Evolutionary conservation across 2,888 invertebrate genomes (phyloP).

Genomic region (Peribatodes rhomboidaria): DNA sequence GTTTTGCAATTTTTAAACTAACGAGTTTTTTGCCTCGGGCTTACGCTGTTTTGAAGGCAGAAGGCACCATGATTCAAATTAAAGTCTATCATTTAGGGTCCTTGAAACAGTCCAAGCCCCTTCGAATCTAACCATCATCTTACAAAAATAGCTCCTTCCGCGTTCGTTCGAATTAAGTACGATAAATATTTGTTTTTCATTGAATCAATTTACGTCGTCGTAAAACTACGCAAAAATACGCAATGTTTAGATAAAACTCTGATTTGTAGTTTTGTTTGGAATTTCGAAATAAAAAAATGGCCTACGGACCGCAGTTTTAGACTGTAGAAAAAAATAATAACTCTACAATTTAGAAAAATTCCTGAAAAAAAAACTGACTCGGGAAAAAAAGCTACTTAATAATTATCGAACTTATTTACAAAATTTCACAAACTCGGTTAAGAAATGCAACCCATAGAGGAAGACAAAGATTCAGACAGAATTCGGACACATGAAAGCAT

Average conservation of each 20-base stretch:
- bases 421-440: too few relatives aligned
- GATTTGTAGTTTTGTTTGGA: not conserved
- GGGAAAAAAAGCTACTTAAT: too few relatives aligned
- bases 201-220: conserved; percentile 26
- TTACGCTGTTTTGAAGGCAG: not conserved
- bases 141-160: conserved; percentile 39
- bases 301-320: too few relatives aligned
- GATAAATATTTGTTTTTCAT: conserved; percentile 36
- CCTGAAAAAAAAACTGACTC: too few relatives aligned
- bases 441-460: too few relatives aligned
- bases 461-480: too few relatives aligned
- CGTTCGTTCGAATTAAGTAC: conserved; percentile 27
- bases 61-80: not conserved
- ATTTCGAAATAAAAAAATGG: not conserved
- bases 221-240: conserved; percentile 11
- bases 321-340: too few relatives aligned
- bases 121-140: not conserved
- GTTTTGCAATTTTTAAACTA: not conserved
- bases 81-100: not conserved
- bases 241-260: conserved; percentile 14
- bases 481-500: too few relatives aligned
- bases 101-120: conserved; percentile 4
- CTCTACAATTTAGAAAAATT: too few relatives aligned
- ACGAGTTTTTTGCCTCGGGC: not conserved
- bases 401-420: too few relatives aligned